These are phyloP conservation scores for Nasonia oneida DNA, from an alignment of 2,888 invertebrate species.

Conservation along the genomic window DNA sequence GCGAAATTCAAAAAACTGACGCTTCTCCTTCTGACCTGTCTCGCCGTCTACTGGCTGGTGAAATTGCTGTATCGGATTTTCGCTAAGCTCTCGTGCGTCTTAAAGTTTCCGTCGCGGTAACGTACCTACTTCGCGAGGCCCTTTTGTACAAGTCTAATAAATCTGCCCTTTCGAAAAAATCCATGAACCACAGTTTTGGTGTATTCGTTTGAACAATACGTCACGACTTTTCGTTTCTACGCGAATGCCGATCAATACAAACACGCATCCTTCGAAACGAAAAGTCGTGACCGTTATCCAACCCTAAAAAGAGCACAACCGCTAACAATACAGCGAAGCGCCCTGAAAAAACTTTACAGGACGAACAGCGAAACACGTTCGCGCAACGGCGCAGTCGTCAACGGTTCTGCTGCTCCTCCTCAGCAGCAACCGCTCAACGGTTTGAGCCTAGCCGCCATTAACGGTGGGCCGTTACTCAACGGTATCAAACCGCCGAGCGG, in stretches of 20 bases:
- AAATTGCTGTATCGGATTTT: background rate
- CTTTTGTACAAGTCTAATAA: slow-evolving; percentile 35
- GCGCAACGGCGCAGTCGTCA: background rate
- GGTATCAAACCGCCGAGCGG: slow-evolving; percentile 13
- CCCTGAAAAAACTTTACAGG: slow-evolving; percentile 56
- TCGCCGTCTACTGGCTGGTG: background rate
- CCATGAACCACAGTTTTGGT: background rate
- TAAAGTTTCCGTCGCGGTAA: background rate
- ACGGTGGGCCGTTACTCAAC: background rate
- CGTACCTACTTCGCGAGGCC: background rate
- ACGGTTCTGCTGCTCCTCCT: background rate
- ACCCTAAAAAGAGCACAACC: background rate
- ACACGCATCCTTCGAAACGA: background rate
- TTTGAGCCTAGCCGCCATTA: background rate
- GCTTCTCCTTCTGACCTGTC: background rate
- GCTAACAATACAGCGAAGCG: slow-evolving; percentile 24
- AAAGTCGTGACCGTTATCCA: background rate
- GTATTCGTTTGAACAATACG: background rate
- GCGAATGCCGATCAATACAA: no score
- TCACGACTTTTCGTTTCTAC: background rate
- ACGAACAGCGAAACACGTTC: slow-evolving; percentile 53
- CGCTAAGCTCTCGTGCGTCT: slow-evolving; percentile 5
- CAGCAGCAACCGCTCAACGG: background rate
- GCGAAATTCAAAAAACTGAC: background rate
- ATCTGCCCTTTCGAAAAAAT: slow-evolving; percentile 11